Evolutionary conservation across 2,797 vertebrate genomes (phyloP).

Genomic region (Hafferia zeledoni): DNA sequence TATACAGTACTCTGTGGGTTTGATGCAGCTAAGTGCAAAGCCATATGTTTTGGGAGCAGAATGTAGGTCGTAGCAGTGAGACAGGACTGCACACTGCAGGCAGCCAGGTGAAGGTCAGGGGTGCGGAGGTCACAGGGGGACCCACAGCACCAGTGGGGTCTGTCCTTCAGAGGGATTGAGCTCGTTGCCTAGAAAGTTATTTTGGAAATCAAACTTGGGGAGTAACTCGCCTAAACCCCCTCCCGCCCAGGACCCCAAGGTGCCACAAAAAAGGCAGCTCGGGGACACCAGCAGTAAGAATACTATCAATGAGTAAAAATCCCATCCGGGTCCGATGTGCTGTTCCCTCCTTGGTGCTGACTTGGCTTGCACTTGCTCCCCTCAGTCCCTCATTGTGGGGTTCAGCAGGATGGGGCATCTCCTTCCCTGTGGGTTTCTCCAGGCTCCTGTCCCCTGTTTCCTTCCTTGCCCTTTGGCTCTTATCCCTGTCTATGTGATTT

Average conservation of each 20-base stretch:
- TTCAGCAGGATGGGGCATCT: neutral
- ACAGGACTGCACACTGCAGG: neutral
- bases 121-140: neutral
- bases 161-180: neutral
- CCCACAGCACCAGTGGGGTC: accelerated
- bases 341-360: neutral
- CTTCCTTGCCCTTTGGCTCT: neutral
- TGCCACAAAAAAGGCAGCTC: accelerated
- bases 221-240: neutral
- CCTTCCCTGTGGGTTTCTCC: neutral
- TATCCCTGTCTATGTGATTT: neutral
- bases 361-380: neutral
- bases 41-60: neutral
- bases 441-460: neutral
- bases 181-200: neutral
- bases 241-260: accelerated
- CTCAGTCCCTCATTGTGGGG: accelerated
- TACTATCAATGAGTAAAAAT: neutral
- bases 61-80: neutral
- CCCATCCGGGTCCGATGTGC: accelerated
- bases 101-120: neutral
- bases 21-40: neutral
- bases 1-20: constrained; percentile 21
- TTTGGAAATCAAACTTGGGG: neutral
- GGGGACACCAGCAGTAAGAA: neutral